Base-by-base conservation (phyloP, 2,113 vertebrate genomes). In the Oophaga pumilio region DNA sequence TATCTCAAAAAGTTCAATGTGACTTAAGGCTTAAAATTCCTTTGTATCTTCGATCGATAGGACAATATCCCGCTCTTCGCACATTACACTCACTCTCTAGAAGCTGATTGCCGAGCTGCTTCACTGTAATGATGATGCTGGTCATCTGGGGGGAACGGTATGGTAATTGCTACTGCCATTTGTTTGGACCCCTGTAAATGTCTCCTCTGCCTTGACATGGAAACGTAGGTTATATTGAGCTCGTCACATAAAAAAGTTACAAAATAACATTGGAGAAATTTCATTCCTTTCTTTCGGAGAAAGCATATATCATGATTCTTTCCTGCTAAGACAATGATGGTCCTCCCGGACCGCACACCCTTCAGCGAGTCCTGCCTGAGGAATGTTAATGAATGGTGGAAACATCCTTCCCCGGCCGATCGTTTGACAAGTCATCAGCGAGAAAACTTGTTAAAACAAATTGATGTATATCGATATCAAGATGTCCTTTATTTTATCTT, bases 391-490 rank as follows among this genome's bases (percentile, higher is more conserved):
- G 28, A 7, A 49, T 26, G 68, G 50, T 20, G n/a, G 10, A 15
- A 56, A 73, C 50, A 43, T 22, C 52, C 28, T 50, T 50, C 13
- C 74, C 49, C 24, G 49, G 1, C 52, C 56, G 5, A 33, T 26
- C 28, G 17, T 60, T 33, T 85, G 53, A 57, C 69, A 74, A 85
- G 83, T 62, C n/a, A 50, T 64, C 73, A 74, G 15, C 5, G 49
- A 59, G 83, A 76, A 43, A 43, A 24, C 83, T 77, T 18, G 69
- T 76, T 76, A 85, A 73, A 64, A 59, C 53, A 64, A 85, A 85
- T 85, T 77, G 71, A 85, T 85, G 69, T 14, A 64, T 77, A 85
- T 71, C 82, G 68, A 84, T 71, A 84, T 73, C 59, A 18, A n/a
- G 43, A 59, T 77, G 84, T 76, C 84, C 84, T 85, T 24, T 77